These are phyloP conservation scores for Girardia tigrina DNA, from an alignment of 2,888 invertebrate species.

Conservation along the genomic window DNA sequence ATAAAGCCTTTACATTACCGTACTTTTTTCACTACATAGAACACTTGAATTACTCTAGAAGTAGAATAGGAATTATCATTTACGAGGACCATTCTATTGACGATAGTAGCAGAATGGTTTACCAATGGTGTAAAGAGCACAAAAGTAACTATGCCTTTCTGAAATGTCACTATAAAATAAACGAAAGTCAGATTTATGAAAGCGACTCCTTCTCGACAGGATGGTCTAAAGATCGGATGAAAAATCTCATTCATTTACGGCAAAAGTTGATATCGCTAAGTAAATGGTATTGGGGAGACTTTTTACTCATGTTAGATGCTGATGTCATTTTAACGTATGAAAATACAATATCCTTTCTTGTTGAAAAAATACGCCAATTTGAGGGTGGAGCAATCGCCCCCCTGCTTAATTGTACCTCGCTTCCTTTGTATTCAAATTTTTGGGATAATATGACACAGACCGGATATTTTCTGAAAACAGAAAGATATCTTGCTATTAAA, in stretches of 20 bases:
- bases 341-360: background rate
- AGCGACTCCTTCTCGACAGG: conserved; percentile 20
- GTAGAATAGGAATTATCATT: conserved; percentile 20
- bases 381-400: conserved; percentile 57
- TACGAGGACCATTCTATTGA: conserved; percentile 28
- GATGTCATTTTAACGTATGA: conserved; percentile 32
- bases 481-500: conserved; percentile 68
- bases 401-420: conserved; percentile 62
- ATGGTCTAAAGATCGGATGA: conserved; percentile 27
- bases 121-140: background rate
- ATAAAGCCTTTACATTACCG: conserved; percentile 76
- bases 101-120: background rate
- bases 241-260: conserved; percentile 24
- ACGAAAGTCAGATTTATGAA: background rate
- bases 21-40: conserved; percentile 60
- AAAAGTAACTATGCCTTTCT: conserved; percentile 1
- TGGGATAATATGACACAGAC: conserved; percentile 67
- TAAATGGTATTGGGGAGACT: conserved; percentile 15
- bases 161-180: background rate
- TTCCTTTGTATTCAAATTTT: conserved; percentile 79
- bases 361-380: background rate
- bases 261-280: background rate
- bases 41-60: conserved; percentile 28
- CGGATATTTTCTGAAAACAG: conserved; percentile 65
- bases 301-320: conserved; percentile 30